phyloP scores from a whole-genome alignment of 1,140 invertebrate genomes.

The Neuroterus valhalla region DNA sequence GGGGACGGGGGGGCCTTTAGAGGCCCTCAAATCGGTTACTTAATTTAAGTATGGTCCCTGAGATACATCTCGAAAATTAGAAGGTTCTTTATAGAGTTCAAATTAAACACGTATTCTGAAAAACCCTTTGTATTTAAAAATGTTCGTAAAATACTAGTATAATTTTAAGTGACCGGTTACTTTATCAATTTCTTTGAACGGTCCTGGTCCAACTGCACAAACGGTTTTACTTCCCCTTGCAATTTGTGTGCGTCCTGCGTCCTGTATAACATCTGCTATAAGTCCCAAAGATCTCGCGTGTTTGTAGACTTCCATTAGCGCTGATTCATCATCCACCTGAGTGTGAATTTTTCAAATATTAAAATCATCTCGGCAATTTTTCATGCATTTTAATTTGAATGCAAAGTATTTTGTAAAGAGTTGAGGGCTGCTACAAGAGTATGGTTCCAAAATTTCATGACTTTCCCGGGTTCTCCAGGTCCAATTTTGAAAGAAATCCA shows the following conservation, averaged over 20 bases:
- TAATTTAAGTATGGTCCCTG: too few relatives aligned
- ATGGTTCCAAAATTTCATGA: too few relatives aligned
- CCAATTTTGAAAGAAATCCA: too few relatives aligned
- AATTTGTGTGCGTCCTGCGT: constrained; percentile 95
- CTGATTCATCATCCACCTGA: constrained; percentile 80
- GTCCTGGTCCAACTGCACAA: constrained; percentile 91
- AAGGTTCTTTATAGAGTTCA: too few relatives aligned
- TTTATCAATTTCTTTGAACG: constrained; percentile 83
- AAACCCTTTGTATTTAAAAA: constrained; percentile 26
- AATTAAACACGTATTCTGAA: not conserved
- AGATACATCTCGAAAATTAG: too few relatives aligned
- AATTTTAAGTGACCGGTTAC: constrained; percentile 93
- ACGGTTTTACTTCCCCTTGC: constrained; percentile 90
- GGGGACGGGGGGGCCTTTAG: too few relatives aligned
- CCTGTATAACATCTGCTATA: constrained; percentile 84
- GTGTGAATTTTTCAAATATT: constrained; percentile 34
- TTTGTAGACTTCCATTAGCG: constrained; percentile 79
- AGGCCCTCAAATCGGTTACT: too few relatives aligned
- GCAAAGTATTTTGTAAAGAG: too few relatives aligned
- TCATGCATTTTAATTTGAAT: not conserved
- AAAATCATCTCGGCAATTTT: constrained; percentile 9
- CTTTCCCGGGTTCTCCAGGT: too few relatives aligned
- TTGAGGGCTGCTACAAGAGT: too few relatives aligned
- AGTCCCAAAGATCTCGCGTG: constrained; percentile 82
- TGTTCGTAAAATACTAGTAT: constrained; percentile 75